phyloP scores from a whole-genome alignment of 1,140 invertebrate genomes.

The Scaptomyza graminum region DNA sequence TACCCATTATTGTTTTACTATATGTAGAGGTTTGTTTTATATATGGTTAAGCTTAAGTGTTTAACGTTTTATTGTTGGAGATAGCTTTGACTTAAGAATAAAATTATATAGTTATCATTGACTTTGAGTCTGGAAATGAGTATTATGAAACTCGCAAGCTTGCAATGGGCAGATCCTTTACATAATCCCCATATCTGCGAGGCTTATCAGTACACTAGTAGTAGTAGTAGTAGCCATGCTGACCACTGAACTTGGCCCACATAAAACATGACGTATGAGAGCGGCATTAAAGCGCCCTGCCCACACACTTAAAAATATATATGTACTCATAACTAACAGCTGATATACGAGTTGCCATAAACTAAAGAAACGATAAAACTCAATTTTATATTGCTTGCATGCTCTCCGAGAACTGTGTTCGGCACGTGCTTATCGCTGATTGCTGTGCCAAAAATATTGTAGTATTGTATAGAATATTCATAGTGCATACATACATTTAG shows the following conservation, averaged over 20 bases:
- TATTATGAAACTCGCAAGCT: background rate
- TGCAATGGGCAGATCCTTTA: background rate
- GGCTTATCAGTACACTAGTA: constrained; percentile 16
- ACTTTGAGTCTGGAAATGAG: background rate
- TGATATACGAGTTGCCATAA: constrained; percentile 23
- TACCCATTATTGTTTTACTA: no score
- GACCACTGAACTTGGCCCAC: constrained; percentile 47
- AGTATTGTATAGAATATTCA: constrained; percentile 39
- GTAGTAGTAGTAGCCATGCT: constrained; percentile 1
- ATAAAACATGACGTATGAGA: constrained; percentile 8
- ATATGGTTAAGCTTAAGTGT: no score
- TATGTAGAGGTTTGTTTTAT: no score
- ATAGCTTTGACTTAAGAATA: background rate
- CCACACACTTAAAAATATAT: background rate
- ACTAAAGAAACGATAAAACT: background rate
- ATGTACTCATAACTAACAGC: constrained; percentile 29
- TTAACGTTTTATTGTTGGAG: no score
- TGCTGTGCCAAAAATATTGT: constrained; percentile 35
- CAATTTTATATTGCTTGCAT: constrained; percentile 21
- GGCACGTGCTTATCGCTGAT: constrained; percentile 60
- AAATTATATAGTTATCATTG: no score
- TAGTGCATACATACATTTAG: constrained; percentile 43
- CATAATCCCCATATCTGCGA: constrained; percentile 10
- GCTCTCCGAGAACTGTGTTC: constrained; percentile 15
- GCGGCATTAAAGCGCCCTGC: background rate